Percentiles rank a stretch among this genome's conserved stretches.
phyloP scores from a whole-genome alignment of 2,113 vertebrate genomes.

The Corydoras maculifer region DNA sequence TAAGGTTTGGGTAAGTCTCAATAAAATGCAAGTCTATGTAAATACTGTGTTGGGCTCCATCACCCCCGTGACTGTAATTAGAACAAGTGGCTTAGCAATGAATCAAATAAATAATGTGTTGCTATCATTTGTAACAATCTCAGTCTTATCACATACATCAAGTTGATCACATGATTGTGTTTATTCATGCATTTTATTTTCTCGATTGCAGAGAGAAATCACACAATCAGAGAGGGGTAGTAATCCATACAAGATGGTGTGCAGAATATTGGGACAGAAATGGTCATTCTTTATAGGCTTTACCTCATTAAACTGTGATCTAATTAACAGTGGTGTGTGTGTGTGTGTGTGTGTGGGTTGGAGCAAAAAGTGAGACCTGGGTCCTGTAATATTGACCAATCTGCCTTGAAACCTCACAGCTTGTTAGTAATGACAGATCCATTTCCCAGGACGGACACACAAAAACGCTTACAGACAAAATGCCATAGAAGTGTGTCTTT shows the following conservation, averaged over 20 bases:
- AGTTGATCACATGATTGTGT: no score
- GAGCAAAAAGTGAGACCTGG: slow-evolving; percentile 6
- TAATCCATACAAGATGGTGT: neutral
- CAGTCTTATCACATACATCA: no score
- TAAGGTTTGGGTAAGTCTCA: no score
- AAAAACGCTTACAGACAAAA: slow-evolving; percentile 45
- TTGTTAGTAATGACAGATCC: slow-evolving; percentile 72
- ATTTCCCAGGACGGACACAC: slow-evolving; percentile 42
- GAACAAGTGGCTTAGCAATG: no score
- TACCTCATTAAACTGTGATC: slow-evolving; percentile 27
- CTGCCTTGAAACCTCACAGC: slow-evolving; percentile 60
- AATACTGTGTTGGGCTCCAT: neutral
- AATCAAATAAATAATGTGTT: no score
- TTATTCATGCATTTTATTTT: no score
- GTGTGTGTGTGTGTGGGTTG: slow-evolving; percentile 33
- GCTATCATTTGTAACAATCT: no score
- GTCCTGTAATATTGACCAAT: slow-evolving; percentile 56
- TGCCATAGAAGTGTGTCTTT: no score
- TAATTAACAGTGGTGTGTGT: slow-evolving; percentile 33
- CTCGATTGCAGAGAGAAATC: no score
- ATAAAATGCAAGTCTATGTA: no score
- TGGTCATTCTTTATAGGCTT: slow-evolving; percentile 40
- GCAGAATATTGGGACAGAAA: slow-evolving; percentile 34
- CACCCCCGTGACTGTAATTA: no score
- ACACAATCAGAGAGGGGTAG: no score